Conservation (phyloP, 53 echinoderm and acorn worm genomes). For the Patiria pectinifera region DNA sequence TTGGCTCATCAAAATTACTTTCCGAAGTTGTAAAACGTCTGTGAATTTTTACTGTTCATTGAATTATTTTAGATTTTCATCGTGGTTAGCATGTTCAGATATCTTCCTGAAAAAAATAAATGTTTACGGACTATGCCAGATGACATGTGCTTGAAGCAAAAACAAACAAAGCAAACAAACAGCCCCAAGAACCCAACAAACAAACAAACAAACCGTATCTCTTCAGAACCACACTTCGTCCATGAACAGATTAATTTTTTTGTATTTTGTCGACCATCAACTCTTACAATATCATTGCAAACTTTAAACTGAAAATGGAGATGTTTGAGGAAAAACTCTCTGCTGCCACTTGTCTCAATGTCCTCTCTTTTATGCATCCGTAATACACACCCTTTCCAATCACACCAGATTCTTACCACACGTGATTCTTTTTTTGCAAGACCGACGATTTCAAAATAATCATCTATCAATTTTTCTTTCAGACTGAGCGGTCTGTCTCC, state of each 20-base stretch:
- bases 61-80: no score
- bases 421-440: not conserved
- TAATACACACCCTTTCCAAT: not conserved
- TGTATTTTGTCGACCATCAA: not conserved
- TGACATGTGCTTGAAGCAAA: no score
- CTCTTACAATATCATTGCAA: not conserved
- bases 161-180: no score
- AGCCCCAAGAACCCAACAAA: no score
- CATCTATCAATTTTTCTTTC: not conserved
- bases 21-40: no score
- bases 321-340: not conserved
- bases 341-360: not conserved
- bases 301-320: not conserved
- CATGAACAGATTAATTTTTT: no score
- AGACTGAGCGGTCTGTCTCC: conserved; percentile 94
- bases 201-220: not conserved
- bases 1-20: no score
- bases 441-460: not conserved
- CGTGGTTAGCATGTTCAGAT: no score
- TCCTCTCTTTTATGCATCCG: not conserved
- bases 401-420: not conserved
- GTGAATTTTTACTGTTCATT: no score
- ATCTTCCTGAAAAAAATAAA: no score
- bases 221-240: no score
- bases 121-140: no score